Percentiles rank a stretch among this genome's conserved stretches.
Conservation (phyloP, 2,113 vertebrate species). For the Phycodurus eques region DNA sequence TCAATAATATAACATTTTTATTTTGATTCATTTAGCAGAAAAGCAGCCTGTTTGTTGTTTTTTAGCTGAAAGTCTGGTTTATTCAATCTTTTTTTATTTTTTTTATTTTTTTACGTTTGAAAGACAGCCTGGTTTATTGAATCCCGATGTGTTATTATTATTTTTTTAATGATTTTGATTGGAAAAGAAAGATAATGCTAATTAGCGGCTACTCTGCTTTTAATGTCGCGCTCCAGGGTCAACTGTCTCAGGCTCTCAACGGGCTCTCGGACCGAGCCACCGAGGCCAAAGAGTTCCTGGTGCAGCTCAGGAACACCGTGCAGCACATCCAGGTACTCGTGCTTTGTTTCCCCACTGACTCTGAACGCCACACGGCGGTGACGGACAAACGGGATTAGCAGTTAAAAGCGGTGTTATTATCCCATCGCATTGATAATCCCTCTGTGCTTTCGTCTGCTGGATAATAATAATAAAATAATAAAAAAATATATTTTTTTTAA, state of each 20-base stretch:
- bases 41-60: no score
- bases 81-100: no score
- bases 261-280: slow-evolving; percentile 94
- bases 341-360: not conserved
- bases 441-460: not conserved
- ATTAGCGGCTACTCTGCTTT: not conserved
- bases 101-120: no score
- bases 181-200: not conserved
- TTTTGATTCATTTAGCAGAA: no score
- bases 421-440: not conserved
- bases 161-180: no score
- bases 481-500: no score
- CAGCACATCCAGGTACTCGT: slow-evolving; percentile 92
- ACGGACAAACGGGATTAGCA: not conserved
- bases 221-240: slow-evolving; percentile 75
- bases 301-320: slow-evolving; percentile 94
- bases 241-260: slow-evolving; percentile 93
- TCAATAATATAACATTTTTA: no score
- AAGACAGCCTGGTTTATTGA: no score
- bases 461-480: no score
- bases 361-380: not conserved
- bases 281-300: slow-evolving; percentile 96
- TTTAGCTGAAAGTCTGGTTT: no score
- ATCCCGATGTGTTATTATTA: no score
- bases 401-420: not conserved